Conservation (phyloP, 2,888 invertebrate species). For the Neoitamus cyanurus region DNA sequence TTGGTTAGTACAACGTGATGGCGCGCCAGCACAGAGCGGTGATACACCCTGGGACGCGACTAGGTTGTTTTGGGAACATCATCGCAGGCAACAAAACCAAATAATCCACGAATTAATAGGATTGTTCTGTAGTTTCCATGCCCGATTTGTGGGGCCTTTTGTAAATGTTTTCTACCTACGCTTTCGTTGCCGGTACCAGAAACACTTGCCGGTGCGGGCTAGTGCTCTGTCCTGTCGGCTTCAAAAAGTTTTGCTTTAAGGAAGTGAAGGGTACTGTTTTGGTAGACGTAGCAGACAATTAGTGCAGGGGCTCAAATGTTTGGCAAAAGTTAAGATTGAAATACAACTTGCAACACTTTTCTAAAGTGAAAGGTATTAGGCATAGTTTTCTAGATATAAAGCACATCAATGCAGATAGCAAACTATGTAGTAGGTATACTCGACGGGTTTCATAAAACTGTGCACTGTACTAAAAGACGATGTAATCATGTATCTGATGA, state of each 20-base stretch:
- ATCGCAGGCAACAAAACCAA: background rate
- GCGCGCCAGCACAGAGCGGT: background rate
- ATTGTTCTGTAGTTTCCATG: background rate
- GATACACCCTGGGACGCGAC: background rate
- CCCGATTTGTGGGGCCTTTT: background rate
- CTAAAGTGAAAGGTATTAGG: too few species aligned
- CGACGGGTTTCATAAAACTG: too few species aligned
- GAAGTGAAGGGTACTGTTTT: too few species aligned
- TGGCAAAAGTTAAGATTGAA: too few species aligned
- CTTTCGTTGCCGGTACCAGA: background rate
- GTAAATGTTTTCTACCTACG: background rate
- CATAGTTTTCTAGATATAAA: too few species aligned
- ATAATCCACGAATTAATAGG: background rate
- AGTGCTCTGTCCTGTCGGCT: background rate
- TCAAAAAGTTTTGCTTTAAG: background rate
- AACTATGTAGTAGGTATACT: too few species aligned
- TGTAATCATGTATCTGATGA: too few species aligned
- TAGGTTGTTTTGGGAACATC: background rate
- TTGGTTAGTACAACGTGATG: background rate
- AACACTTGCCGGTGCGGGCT: background rate
- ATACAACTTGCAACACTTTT: too few species aligned
- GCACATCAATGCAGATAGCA: too few species aligned
- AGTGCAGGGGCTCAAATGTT: too few species aligned
- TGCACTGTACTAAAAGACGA: too few species aligned
- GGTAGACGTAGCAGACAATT: too few species aligned